Percentiles rank a stretch among this genome's conserved stretches.
phyloP scores from a whole-genome alignment of 1,140 invertebrate genomes.

The Drosophila paulistorum region DNA sequence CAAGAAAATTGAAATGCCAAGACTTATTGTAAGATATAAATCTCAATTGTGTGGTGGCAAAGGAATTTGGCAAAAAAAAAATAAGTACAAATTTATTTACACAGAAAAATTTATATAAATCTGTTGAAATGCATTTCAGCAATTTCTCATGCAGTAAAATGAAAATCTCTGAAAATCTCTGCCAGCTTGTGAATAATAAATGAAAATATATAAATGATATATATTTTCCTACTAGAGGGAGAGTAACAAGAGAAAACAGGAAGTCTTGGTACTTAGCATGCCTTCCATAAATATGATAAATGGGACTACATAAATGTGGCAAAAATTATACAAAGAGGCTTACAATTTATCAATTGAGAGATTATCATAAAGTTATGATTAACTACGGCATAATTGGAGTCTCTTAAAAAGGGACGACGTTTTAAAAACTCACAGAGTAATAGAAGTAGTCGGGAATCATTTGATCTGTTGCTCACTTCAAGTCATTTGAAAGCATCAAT shows the following conservation, averaged over 20 bases:
- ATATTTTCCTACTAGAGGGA: not conserved
- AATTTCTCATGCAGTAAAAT: conserved; percentile 26
- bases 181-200: conserved; percentile 25
- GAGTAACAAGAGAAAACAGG: not conserved
- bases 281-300: conserved; percentile 16
- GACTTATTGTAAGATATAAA: conserved; percentile 42
- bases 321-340: not conserved
- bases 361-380: not conserved
- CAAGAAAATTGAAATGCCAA: conserved; percentile 8
- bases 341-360: conserved; percentile 14
- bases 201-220: conserved; percentile 22
- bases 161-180: conserved; percentile 10
- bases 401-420: not conserved
- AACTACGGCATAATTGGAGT: not conserved
- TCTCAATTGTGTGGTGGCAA: conserved; percentile 48
- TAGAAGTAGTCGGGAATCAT: no score
- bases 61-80: conserved; percentile 1
- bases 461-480: no score
- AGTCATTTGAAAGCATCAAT: no score
- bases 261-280: conserved; percentile 6
- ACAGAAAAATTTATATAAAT: conserved; percentile 19
- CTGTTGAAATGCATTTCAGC: conserved; percentile 37
- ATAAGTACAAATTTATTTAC: conserved; percentile 20
- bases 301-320: not conserved
- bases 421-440: no score